Evolutionary conservation across 37 sponge, comb jelly and placozoan genomes (phyloP), one percentile per base, ranked within the genome.

Genomic region (Axinella damicornis): DNA sequence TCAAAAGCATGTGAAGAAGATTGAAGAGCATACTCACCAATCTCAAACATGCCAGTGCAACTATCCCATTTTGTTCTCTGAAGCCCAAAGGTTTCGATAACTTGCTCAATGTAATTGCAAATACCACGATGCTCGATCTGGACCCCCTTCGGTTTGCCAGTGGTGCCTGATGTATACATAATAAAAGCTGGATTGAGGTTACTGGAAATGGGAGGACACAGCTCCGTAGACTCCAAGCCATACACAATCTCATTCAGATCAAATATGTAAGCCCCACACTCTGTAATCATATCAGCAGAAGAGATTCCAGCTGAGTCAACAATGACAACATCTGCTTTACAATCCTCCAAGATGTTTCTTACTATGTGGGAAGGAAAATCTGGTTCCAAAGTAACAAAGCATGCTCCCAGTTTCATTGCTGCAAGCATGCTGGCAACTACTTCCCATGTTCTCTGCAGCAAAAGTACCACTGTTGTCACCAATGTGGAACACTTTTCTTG

Each of bases 101-200:
- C 34, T 69, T 4, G 13, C 5, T 34, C 14, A 5, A 69, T 22
- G 13, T 32, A 36, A 35, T 69, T 69, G 33, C 71, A 19, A 9
- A 69, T 6, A 6, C 71, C 38, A 5, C 21, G 4, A 15, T 69
- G 71, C 2, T 15, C 13, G 4, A 69, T 5, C 34, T 53, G 9
- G 9, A 74, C 54, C 22, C 76, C 76, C 52, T 74, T 74, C n/a
- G 76, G 76, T 15, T 74, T 74, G 9, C 76, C 76, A 74, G 76
- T 74, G n/a, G 76, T 55, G 11, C 76, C 76, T 11, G 76, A 74
- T 9, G 76, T 74, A 41, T 53, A 74, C 15, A 74, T 11, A 14
- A 74, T 37, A 39, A 74, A 22, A n/a, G 57, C 57, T 33, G 57
- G 32, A 40, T 74, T 33, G n/a, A n/a, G n/a, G n/a, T n/a, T 11